Conservation (phyloP, 1,140 invertebrate species). For the Orius laevigatus region DNA sequence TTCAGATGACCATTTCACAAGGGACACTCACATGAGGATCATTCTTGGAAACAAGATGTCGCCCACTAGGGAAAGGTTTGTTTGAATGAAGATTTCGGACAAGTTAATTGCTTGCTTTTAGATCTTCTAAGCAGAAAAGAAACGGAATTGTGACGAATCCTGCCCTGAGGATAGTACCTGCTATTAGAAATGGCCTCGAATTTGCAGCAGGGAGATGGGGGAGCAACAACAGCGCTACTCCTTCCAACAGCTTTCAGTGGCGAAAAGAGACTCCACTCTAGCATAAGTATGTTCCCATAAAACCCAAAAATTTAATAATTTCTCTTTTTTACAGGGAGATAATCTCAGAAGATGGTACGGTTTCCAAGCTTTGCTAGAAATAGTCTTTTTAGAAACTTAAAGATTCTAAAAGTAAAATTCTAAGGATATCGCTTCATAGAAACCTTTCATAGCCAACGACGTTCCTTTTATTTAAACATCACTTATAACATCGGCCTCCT, state of each 20-base stretch:
- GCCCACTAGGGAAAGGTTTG: conserved; percentile 22
- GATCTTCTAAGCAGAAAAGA: conserved; percentile 45
- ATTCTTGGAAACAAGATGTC: conserved; percentile 51
- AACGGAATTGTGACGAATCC: conserved; percentile 87
- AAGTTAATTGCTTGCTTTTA: conserved; percentile 21
- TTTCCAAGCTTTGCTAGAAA: no score
- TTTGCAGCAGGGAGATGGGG: conserved; percentile 34
- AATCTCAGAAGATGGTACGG: no score
- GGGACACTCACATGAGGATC: conserved; percentile 79
- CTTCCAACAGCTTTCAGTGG: conserved; percentile 46
- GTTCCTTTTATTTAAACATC: no score
- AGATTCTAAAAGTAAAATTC: no score
- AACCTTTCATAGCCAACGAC: no score
- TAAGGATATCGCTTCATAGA: no score
- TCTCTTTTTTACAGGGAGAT: no score
- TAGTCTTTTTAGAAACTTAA: no score
- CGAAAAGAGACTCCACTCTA: conserved; percentile 53
- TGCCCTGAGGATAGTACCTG: conserved; percentile 53
- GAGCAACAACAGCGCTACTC: conserved; percentile 30
- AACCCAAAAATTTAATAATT: no score
- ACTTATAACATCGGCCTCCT: no score
- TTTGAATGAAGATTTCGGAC: no score
- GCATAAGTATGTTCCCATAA: conserved; percentile 6
- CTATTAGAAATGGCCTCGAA: conserved; percentile 52
- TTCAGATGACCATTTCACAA: conserved; percentile 50